A percentile compares a stretch with the other conserved stretches of the same genome.
Conservation (phyloP, 2,888 invertebrate species). For the Cantharis nigra region DNA sequence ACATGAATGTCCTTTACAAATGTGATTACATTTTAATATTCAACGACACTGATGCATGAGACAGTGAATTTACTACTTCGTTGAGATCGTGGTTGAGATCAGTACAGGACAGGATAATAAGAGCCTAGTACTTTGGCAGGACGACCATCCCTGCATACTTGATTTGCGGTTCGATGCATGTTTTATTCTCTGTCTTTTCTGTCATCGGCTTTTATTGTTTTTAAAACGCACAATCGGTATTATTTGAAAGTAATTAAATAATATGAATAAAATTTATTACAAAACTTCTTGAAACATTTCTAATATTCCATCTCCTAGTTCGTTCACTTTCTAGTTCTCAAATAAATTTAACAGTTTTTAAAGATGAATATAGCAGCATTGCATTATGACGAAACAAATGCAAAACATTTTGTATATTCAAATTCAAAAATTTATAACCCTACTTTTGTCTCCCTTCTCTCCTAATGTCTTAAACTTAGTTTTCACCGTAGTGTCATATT, state of each 20-base stretch:
- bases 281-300: neutral
- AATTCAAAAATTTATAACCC: no score
- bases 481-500: no score
- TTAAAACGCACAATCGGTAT: conserved; percentile 44
- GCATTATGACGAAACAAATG: no score
- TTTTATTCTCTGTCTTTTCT: conserved; percentile 36
- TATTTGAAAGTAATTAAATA: conserved; percentile 33
- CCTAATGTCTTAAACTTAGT: no score
- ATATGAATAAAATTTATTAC: neutral
- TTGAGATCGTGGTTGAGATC: conserved; percentile 36
- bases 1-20: conserved; percentile 48
- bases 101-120: conserved; percentile 37
- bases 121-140: conserved; percentile 34
- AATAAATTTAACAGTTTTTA: neutral
- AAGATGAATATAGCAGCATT: neutral
- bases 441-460: no score
- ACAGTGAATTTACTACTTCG: conserved; percentile 45
- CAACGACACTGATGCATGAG: conserved; percentile 47
- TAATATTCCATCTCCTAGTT: neutral
- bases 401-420: no score
- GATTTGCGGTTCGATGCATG: conserved; percentile 37
- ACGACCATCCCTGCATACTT: conserved; percentile 38
- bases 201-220: conserved; percentile 42
- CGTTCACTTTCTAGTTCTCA: neutral
- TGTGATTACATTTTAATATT: conserved; percentile 54